Evolutionary conservation across 2,113 vertebrate species (phyloP), one percentile per base, ranked within the genome.

Genomic region (Dunckerocampus dactyliophorus): DNA sequence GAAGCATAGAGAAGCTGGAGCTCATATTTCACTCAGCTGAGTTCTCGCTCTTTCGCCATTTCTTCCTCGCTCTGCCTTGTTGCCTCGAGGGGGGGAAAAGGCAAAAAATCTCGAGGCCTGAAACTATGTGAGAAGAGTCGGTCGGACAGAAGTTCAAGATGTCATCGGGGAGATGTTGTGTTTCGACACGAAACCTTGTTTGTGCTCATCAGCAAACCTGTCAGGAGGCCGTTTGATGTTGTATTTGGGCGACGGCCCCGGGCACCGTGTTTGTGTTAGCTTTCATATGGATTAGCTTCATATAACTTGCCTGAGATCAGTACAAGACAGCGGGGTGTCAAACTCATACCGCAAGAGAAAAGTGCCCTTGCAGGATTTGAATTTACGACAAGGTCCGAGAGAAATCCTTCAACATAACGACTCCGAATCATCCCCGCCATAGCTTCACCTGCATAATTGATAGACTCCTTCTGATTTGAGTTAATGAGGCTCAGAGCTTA

Each of bases 131-230:
- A 88, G 87, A 87, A 84, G 82, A 83, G 80, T 80, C 79, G 79
- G 85, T 87, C 79, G 76, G 81, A 86, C 86, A 88, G 74, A 87
- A 82, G 88, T 89, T 90, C 88, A 89, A 85, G 72, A 87, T 88
- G 83, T 89, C 84, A 89, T 76, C 71, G 67, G 48, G 71, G 84
- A 89, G 83, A 82, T 88, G 86, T 85, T 89, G 79, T 87, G 88
- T 89, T 88, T 80, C 78, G 73, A 89, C 88, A 89, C 67, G 85
- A 90, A 85, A 72, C 58, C 84, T 81, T 85, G 87, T 89, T 92
- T 88, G 88, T 82, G 83, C 89, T 90, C 84, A 88, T 90, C 88
- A 88, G 88, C 83, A 87, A 89, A 85, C 81, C 83, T 89, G 90
- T 90, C 89, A 90, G 82, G 80, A 74, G 62, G 71, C 62, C 47